These are phyloP conservation scores for Psilopsiagon aymara DNA, from an alignment of 2,113 vertebrate species.

Conservation along the genomic window DNA sequence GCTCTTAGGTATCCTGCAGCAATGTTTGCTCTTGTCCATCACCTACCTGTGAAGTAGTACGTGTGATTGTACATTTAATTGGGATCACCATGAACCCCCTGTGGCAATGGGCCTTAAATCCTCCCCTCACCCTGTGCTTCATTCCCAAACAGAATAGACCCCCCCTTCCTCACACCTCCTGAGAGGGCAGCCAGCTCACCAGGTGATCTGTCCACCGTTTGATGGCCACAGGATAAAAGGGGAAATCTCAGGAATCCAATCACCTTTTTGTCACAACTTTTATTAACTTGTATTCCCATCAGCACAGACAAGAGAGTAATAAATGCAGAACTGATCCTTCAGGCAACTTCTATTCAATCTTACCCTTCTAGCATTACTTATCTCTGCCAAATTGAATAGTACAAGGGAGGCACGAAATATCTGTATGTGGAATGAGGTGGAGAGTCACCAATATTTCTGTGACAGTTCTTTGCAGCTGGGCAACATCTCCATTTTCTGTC, in stretches of 20 bases:
- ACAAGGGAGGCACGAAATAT: not conserved
- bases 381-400: not conserved
- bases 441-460: not conserved
- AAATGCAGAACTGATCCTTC: not conserved
- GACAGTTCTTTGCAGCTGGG: not conserved
- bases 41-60: not conserved
- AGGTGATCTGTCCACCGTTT: not conserved
- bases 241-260: not conserved
- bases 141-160: not conserved
- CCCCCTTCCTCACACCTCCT: not conserved
- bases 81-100: not conserved
- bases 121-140: not conserved
- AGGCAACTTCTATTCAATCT: not conserved
- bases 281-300: not conserved
- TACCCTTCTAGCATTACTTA: not conserved
- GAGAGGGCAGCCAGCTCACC: fast-evolving
- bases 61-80: not conserved
- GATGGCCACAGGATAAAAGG: not conserved
- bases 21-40: not conserved
- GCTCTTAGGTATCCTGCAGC: not conserved
- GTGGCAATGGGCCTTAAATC: not conserved
- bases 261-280: not conserved
- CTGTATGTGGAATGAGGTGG: not conserved
- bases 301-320: not conserved
- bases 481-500: not conserved